These are phyloP conservation scores for Lamellibrachia satsuma DNA, from an alignment of 2,888 invertebrate species.

Conservation along the genomic window DNA sequence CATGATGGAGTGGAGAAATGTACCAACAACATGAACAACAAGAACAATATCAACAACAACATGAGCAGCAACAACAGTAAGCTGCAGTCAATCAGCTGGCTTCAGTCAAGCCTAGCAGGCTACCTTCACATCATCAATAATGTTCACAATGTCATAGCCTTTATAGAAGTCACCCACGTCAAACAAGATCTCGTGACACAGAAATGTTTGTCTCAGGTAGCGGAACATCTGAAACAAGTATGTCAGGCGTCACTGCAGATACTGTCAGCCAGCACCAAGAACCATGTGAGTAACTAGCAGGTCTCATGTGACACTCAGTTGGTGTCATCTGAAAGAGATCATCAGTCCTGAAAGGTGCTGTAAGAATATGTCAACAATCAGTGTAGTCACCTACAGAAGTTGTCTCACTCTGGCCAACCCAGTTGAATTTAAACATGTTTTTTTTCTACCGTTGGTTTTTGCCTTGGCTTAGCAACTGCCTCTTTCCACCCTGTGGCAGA, in stretches of 20 bases:
- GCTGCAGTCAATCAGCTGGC: not conserved
- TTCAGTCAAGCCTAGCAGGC: not conserved
- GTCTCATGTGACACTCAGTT: not conserved
- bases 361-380: not conserved
- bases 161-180: conserved; percentile 5
- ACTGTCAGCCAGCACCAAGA: not conserved
- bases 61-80: not conserved
- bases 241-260: not conserved
- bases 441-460: too few relatives aligned
- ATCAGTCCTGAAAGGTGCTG: not conserved
- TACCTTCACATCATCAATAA: conserved; percentile 6
- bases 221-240: not conserved
- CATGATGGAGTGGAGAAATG: not conserved
- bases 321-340: not conserved
- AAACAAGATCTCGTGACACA: not conserved
- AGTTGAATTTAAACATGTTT: too few relatives aligned
- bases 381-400: not conserved
- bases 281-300: not conserved
- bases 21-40: not conserved
- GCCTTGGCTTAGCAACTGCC: too few relatives aligned
- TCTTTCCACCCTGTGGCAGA: too few relatives aligned
- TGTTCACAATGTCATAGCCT: conserved; percentile 17
- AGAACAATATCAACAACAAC: not conserved
- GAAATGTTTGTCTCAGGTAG: not conserved
- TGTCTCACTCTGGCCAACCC: not conserved